Base-by-base conservation (phyloP, 2,113 vertebrate genomes). In the Galeopterus variegatus region DNA sequence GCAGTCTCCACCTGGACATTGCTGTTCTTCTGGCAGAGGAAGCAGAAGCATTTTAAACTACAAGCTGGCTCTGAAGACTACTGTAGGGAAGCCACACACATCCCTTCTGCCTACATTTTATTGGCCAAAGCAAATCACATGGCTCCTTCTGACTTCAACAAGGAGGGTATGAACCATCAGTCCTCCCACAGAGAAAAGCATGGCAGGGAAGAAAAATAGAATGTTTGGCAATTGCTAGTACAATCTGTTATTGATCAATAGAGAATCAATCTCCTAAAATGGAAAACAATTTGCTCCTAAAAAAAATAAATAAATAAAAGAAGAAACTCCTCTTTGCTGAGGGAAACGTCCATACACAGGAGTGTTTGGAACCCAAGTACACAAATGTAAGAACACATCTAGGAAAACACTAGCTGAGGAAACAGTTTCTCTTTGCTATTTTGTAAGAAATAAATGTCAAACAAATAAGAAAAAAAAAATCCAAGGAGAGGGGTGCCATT, bases 361-460 rank as follows among this genome's bases (percentile, higher is more conserved):
- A 72, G 15, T 33, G 19, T 56, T 58, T 65, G 24, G 80, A 70
- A 64, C 70, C 33, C 76, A 70, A 76, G 8, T 86, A 28, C 81
- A 31, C 80, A 24, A 76, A 83, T 17, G 9, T 23, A 36, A 62
- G 31, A 84, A 56, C 33, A n/a, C 62, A 76, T 83, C 28, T 85
- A 80, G 69, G 56, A 92, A 95, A 97, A 72, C 7, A 50, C 17
- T 87, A n/a, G 28, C 50, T 8, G 26, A 21, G 5, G 73, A 94
- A 83, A 36, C 75, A 52, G 12, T 33, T 75, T 93, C 67, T 58
- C 48, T 81, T 64, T 56, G 94, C 92, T 95, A 33, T 82, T 95
- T 86, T 89, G 65, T 67, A 86, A 97, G 48, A 52, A 95, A 95
- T 12, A 54, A 90, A 93, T 80, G 90, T 89, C 69, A 95, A 96